Base-by-base conservation (phyloP, 2,797 vertebrate genomes). In the Adrianichthys oophorus region DNA sequence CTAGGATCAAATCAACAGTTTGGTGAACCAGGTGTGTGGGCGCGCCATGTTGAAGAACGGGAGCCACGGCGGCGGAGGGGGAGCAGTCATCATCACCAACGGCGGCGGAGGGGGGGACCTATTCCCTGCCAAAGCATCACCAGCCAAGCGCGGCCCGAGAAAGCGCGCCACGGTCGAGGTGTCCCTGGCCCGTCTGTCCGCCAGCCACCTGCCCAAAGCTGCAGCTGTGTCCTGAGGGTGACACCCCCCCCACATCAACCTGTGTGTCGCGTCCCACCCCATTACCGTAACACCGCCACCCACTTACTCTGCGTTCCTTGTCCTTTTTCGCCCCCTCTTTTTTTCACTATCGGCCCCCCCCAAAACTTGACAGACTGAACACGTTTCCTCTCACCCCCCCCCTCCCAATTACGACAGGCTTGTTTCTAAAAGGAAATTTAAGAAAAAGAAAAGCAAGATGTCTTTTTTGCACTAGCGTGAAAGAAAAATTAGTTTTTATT, bases 401-500 rank as follows among this genome's bases (percentile, higher is more conserved):
- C 45, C 42, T 49, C 64, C 58, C 41, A 4, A 76, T 76, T 92
- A 94, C 89, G 94, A 94, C 95, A 94, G 93, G 94, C 95, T 96
- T 94, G 94, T 95, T 94, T 93, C 87, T 93, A 21, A 68, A 51
- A 26, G 55, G 46, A 41, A 52, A 24, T 37, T 15, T 54, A 74
- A 32, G 29, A 32, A 32, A 32, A 68, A 65, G 56, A 93, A 92
- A 93, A 94, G 92, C 93, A 95, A 95, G 95, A 95, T 96, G 95
- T 98, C 95, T 90, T 90, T 89, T 99, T 99, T 99, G 97, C 97
- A 98, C 97, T 98, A 98, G 96, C 94, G 95, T 94, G 95, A 94
- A 96, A 95, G 94, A 95, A 95, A 92, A 93, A 93, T 93, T 95
- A 90, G 86, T 94, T 94, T 93, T 86, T 92, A 90, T 91, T 93